Evolutionary conservation across 2,797 vertebrate genomes (phyloP).

Genomic region (Antrozous pallidus): DNA sequence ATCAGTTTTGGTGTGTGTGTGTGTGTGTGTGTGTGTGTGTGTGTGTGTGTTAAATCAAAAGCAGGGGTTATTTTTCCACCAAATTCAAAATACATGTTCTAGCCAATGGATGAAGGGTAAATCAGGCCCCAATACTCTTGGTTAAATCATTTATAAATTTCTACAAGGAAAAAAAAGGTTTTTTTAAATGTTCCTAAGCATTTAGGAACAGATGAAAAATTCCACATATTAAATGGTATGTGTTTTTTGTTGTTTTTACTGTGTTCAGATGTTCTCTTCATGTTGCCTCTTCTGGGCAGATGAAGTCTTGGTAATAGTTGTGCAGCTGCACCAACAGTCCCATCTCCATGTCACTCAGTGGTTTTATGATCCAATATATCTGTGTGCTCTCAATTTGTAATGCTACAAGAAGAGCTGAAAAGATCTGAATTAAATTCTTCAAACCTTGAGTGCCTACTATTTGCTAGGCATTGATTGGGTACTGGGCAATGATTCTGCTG

Average conservation of each 20-base stretch:
- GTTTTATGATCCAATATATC: not conserved
- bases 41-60: not conserved
- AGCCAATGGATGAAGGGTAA: not conserved
- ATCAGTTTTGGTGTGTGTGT: not conserved
- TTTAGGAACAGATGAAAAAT: not conserved
- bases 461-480: not conserved
- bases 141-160: not conserved
- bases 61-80: slow-evolving; percentile 33
- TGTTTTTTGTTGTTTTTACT: not conserved
- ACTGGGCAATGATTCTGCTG: not conserved
- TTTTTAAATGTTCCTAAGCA: not conserved
- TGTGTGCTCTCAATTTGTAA: not conserved
- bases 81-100: slow-evolving; percentile 8
- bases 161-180: not conserved
- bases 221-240: not conserved
- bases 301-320: rapidly evolving
- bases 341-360: not conserved
- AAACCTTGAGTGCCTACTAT: not conserved
- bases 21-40: not conserved
- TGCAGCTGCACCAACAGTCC: not conserved
- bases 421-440: not conserved
- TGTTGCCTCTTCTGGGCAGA: not conserved
- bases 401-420: not conserved
- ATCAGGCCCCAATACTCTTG: not conserved
- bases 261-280: not conserved